Conservation (phyloP, 2,113 vertebrate species). For the Alectura lathami region DNA sequence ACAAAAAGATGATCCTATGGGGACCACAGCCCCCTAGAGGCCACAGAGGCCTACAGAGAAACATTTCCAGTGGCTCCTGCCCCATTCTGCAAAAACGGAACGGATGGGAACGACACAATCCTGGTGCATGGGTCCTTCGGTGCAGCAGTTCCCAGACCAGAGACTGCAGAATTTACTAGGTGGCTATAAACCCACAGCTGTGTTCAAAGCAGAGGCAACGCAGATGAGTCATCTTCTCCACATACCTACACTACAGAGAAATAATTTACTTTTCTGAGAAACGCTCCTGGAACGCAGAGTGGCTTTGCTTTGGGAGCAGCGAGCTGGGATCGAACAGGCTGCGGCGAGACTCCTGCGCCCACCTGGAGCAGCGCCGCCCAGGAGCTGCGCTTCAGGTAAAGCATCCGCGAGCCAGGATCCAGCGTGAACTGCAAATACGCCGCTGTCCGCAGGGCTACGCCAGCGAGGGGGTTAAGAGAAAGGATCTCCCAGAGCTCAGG, state of each 20-base stretch:
- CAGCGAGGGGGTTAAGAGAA: no score
- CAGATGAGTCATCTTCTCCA: not conserved
- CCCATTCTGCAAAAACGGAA: not conserved
- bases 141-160: not conserved
- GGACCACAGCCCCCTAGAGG: not conserved
- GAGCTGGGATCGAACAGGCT: not conserved
- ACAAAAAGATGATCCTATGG: not conserved
- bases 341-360: not conserved
- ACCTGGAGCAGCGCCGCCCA: not conserved
- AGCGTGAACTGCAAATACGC: not conserved
- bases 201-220: not conserved
- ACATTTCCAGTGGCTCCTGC: not conserved
- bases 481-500: no score
- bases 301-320: not conserved
- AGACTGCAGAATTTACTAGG: not conserved
- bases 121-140: not conserved
- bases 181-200: not conserved
- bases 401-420: not conserved
- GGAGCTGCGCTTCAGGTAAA: not conserved
- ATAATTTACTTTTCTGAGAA: not conserved
- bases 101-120: fast-evolving
- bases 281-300: not conserved
- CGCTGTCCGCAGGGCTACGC: no score
- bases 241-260: not conserved
- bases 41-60: not conserved